Base-by-base conservation (phyloP, 2,113 vertebrate genomes). In the Salvator merianae region DNA sequence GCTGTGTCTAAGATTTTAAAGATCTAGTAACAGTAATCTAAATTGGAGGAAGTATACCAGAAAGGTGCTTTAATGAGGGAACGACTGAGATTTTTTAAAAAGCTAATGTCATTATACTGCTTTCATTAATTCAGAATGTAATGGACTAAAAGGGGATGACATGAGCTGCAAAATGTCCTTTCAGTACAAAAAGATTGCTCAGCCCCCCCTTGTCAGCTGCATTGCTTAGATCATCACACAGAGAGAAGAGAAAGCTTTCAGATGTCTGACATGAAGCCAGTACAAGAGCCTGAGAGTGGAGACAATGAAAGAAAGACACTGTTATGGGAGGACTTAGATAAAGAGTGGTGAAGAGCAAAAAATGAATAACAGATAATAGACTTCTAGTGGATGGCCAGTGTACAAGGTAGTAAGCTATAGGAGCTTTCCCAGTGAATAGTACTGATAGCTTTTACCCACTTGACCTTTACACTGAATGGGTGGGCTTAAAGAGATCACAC, bases 241-340 rank as follows among this genome's bases (percentile, higher is more conserved):
- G 96, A 97, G 53, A 82, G 81, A 87, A 82, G 81, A 89, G 85
- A 90, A 96, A 95, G 95, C 93, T 96, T 97, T 96, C 95, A 96
- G 84, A 84, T 89, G 66, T 86, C 93, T 89, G 91, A 96, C 93
- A 87, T 91, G 95, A 96, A 96, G 94, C 94, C 91, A 91, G 96
- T 97, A 94, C 91, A 92, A 90, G 87, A 87, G 89, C 71, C 83
- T 87, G 72, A 80, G 84, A 89, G 83, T 63, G 43, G 36, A 84
- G 89, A 76, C n/a, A 20, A 28, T 85, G 89, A 90, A 91, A 92
- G 91, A 94, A 91, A 93, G 73, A n/a, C 87, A 40, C 69, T 86
- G 82, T 88, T 80, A 94, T 88, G 89, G 93, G 88, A 93, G 82
- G 85, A 90, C 80, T 93, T 94, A 84, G 94, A 95, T 91, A 91